Percentiles rank a stretch among this genome's conserved stretches.
phyloP scores from a whole-genome alignment of 2,888 invertebrate genomes.

The Cantharis nigra region DNA sequence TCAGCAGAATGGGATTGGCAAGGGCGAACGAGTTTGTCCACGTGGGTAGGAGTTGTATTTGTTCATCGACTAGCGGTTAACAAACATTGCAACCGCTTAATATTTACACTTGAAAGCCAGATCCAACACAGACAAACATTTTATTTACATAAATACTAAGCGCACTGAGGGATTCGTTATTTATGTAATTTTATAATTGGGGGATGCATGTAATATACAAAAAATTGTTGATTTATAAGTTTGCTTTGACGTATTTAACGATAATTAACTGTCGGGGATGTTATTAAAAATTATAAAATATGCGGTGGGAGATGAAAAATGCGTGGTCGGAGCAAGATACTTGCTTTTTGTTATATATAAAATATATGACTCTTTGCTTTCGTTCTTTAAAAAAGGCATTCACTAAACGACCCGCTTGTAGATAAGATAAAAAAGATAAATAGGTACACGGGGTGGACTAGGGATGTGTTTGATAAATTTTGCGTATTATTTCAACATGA shows the following conservation, averaged over 20 bases:
- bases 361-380: slow-evolving; percentile 19
- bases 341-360: slow-evolving; percentile 15
- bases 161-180: slow-evolving; percentile 6
- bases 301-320: neutral
- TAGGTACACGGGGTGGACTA: slow-evolving; percentile 14
- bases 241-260: neutral
- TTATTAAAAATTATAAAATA: neutral
- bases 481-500: slow-evolving; percentile 9
- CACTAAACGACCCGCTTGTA: slow-evolving; percentile 24
- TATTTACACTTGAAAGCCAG: slow-evolving; percentile 24
- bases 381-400: slow-evolving; percentile 17
- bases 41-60: slow-evolving; percentile 22
- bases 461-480: slow-evolving; percentile 16
- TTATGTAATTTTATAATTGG: slow-evolving; percentile 12
- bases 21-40: slow-evolving; percentile 12
- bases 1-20: slow-evolving; percentile 9
- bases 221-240: neutral
- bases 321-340: slow-evolving; percentile 4
- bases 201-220: neutral
- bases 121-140: slow-evolving; percentile 11
- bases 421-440: slow-evolving; percentile 31
- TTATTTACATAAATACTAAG: slow-evolving; percentile 7
- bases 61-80: slow-evolving; percentile 23
- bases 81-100: slow-evolving; percentile 19
- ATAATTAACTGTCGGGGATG: neutral